A percentile compares a stretch with the other conserved stretches of the same genome.
Evolutionary conservation across 2,888 invertebrate genomes (phyloP).

Genomic region (Helleia helle): DNA sequence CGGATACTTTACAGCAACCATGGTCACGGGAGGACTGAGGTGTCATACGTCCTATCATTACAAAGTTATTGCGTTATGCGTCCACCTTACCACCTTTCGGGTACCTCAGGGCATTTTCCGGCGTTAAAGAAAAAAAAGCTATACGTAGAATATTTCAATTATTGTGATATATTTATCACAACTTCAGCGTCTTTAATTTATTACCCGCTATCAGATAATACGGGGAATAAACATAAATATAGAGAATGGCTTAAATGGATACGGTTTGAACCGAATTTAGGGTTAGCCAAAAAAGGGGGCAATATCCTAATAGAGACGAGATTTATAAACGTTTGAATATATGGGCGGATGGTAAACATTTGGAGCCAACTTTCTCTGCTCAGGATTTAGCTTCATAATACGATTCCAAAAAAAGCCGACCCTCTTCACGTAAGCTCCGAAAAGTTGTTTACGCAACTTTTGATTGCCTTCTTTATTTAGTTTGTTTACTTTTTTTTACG

Average conservation of each 20-base stretch:
- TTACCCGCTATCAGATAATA: constrained; percentile 1
- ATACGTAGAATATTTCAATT: too few species aligned
- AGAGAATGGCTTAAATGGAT: neutral
- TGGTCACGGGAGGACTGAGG: too few species aligned
- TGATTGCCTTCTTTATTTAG: constrained; percentile 62
- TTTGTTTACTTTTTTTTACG: constrained; percentile 65
- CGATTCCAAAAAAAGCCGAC: constrained; percentile 18
- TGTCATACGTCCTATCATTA: too few species aligned
- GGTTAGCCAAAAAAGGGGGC: neutral
- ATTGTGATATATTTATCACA: constrained; percentile 3
- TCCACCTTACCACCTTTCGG: too few species aligned
- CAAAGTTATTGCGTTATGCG: too few species aligned
- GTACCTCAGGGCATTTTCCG: too few species aligned
- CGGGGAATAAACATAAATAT: constrained; percentile 4
- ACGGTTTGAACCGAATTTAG: neutral
- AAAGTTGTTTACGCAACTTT: constrained; percentile 65
- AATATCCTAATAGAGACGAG: neutral
- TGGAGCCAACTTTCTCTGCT: neutral
- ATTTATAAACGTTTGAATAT: constrained; percentile 5
- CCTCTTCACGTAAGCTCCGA: constrained; percentile 45
- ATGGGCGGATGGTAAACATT: neutral
- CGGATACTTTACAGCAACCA: too few species aligned
- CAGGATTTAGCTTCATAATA: constrained; percentile 7
- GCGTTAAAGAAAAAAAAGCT: too few species aligned
- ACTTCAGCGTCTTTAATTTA: constrained; percentile 2